Base-by-base conservation (phyloP, 2,113 vertebrate species). In the Anguilla japonica region DNA sequence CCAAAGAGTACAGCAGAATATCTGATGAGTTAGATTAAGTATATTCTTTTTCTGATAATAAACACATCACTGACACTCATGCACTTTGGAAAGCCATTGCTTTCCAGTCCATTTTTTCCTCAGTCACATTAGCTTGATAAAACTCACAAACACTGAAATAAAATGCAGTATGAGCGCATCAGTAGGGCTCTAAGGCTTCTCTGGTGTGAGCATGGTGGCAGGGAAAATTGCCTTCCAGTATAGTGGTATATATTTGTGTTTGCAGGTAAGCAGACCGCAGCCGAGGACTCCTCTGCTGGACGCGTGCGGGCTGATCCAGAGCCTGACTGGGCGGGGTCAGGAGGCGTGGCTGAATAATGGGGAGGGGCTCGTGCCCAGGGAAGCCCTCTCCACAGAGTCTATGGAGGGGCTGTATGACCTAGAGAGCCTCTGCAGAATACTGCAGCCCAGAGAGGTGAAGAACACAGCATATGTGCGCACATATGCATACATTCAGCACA, bases 281-380 rank as follows among this genome's bases (percentile, higher is more conserved):
- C 98, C 97, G 98, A 97, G 96, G 53, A 90, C 96, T 92, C 96
- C 96, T n/a, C 93, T 99, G 86, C 91, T 96, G 90, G 97, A 96
- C 91, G 93, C 97, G 87, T 99, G 98, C 91, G 95, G 93, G 89
- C 89, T 97, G 90, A 71, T 98, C 88, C 95, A 93, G 85, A 93
- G 95, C 87, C 83, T 96, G 87, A 95, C 95, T 53, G 93, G 87
- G 53, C 93, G 94, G 89, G 80, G 88, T 0, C 95, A 94, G 83
- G 93, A 94, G 86, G 90, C 90, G 79, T 91, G 90, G 87, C 95
- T 95, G 20, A 85, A 84, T 88, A 92, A 83, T 89, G 96, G 95
- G 88, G 96, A 96, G 22, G 96, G 95, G n/a, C 84, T 96, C 0
- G 0, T 93, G 83, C 81, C 90, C 57, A 95, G 94, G 93, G 94